Conservation (phyloP, 2,113 vertebrate species). For the Tenrec ecaudatus region DNA sequence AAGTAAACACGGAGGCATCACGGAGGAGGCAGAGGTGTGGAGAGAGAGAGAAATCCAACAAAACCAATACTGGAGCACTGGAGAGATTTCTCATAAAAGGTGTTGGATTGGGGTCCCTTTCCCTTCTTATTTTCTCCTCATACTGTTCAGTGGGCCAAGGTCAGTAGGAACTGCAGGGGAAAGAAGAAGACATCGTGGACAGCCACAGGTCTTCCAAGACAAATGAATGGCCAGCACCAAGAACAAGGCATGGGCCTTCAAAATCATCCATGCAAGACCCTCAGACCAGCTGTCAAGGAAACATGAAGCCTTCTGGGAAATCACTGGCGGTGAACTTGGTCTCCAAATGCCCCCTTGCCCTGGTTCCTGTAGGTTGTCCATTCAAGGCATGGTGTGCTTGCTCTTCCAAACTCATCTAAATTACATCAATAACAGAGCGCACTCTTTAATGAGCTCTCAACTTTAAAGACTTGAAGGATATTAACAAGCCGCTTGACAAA, state of each 20-base stretch:
- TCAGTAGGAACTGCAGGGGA: not conserved
- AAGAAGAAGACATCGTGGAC: not conserved
- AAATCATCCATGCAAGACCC: not conserved
- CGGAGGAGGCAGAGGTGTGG: not conserved
- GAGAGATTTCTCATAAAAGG: not conserved
- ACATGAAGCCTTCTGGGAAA: slow-evolving; percentile 40
- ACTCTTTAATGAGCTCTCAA: slow-evolving; percentile 99
- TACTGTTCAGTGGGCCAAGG: not conserved
- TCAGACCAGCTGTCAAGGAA: not conserved
- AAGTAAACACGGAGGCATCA: not conserved
- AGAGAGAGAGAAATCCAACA: not conserved
- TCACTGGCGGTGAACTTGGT: slow-evolving; percentile 28
- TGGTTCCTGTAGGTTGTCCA: slow-evolving; percentile 79
- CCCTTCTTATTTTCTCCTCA: not conserved
- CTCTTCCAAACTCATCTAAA: slow-evolving; percentile 95
- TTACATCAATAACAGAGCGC: slow-evolving; percentile 96
- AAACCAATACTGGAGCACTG: not conserved
- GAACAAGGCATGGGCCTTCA: not conserved
- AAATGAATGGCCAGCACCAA: not conserved
- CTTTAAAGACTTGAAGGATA: slow-evolving; percentile 99
- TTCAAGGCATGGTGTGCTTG: slow-evolving; percentile 81
- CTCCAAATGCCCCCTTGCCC: slow-evolving; percentile 60
- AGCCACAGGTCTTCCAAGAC: slow-evolving; percentile 18
- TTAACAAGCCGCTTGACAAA: slow-evolving; percentile 99
- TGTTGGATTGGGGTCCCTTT: not conserved